These are phyloP conservation scores for Zalophus californianus DNA, from an alignment of 2,797 vertebrate genomes.

Conservation along the genomic window DNA sequence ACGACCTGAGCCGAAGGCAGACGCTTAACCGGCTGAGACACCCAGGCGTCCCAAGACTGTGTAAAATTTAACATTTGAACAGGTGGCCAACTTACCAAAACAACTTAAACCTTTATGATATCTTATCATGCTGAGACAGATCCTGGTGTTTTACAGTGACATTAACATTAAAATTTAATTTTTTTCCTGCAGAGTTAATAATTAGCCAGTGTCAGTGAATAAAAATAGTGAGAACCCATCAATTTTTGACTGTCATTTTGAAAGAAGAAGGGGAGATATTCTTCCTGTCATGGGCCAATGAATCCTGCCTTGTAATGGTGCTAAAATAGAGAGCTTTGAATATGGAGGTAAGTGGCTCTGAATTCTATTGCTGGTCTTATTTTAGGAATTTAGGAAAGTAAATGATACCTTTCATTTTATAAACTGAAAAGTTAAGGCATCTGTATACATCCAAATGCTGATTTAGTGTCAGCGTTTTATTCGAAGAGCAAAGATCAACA, in stretches of 20 bases:
- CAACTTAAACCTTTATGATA: slow-evolving; percentile 84
- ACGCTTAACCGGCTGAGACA: too few species aligned
- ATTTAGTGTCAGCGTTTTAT: background rate
- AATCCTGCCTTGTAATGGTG: slow-evolving; percentile 33
- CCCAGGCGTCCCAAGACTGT: background rate
- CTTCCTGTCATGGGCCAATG: slow-evolving; percentile 43
- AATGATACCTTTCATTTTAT: background rate
- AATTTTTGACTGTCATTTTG: slow-evolving; percentile 76
- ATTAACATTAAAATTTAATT: slow-evolving; percentile 88
- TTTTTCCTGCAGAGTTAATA: slow-evolving; percentile 85
- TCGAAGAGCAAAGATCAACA: background rate
- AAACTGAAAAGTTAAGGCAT: background rate
- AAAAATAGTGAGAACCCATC: slow-evolving; percentile 84
- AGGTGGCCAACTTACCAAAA: slow-evolving; percentile 85
- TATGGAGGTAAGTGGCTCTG: background rate
- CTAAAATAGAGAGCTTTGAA: slow-evolving; percentile 40
- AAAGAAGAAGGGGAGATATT: slow-evolving; percentile 57
- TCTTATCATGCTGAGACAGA: slow-evolving; percentile 82
- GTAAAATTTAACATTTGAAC: slow-evolving; percentile 82
- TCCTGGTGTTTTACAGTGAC: slow-evolving; percentile 82
- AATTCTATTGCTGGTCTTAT: background rate
- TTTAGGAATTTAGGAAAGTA: slow-evolving; percentile 11
- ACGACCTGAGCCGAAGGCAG: too few species aligned
- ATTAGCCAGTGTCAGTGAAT: slow-evolving; percentile 86
- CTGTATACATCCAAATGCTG: background rate